Percentiles rank a stretch among this genome's conserved stretches.
Conservation (phyloP, 2,113 vertebrate species). For the Centropristis striata region DNA sequence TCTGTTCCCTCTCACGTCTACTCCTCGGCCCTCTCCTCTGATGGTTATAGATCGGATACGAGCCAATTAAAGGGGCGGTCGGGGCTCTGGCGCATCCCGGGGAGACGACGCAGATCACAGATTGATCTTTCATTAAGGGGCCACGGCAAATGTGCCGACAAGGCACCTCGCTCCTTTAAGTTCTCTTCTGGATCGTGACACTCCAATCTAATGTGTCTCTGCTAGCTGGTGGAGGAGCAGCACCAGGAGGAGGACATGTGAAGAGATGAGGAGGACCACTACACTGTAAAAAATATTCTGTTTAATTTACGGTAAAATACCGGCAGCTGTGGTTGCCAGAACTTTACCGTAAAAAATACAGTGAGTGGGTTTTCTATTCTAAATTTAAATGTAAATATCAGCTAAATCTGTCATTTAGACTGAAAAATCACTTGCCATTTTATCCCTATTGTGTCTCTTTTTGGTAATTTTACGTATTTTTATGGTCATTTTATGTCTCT, state of each 20-base stretch:
- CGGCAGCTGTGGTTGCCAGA: too few species aligned
- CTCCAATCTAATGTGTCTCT: conserved; percentile 72
- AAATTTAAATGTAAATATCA: too few species aligned
- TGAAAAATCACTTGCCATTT: too few species aligned
- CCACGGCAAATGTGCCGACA: conserved; percentile 68
- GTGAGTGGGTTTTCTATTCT: too few species aligned
- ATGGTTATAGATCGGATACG: conserved; percentile 81
- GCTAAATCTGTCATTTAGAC: too few species aligned
- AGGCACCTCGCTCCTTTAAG: conserved; percentile 74
- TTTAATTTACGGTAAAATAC: too few species aligned
- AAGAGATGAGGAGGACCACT: conserved; percentile 25
- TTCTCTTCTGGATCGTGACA: conserved; percentile 69
- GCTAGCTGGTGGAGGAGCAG: conserved; percentile 39
- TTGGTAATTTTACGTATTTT: too few species aligned
- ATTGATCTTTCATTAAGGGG: conserved; percentile 83
- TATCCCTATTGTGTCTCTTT: too few species aligned
- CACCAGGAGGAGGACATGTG: neutral
- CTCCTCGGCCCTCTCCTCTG: conserved; percentile 54
- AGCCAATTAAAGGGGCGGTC: conserved; percentile 76
- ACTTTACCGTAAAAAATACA: too few species aligned
- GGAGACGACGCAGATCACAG: conserved; percentile 75
- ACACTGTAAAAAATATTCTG: too few species aligned
- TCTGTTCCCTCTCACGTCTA: conserved; percentile 47
- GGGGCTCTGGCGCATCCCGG: conserved; percentile 57
- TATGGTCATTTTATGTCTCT: too few species aligned